A percentile compares a stretch with the other conserved stretches of the same genome.
Conservation (phyloP, 2,797 vertebrate genomes). For the Phrynocephalus forsythii region DNA sequence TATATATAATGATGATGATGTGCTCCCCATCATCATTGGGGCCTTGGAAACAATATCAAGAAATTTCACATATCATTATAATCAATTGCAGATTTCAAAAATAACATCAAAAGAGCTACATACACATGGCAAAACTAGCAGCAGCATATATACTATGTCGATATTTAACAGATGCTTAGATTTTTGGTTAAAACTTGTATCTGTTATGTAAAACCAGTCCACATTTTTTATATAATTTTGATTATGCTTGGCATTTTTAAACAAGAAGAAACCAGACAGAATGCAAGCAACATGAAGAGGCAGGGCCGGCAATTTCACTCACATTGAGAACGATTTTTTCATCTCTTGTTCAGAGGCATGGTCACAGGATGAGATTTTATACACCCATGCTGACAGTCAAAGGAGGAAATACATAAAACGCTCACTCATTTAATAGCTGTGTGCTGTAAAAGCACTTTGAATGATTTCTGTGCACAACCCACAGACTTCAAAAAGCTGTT, state of each 20-base stretch:
- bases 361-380: slow-evolving; percentile 19
- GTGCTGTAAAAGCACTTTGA: not conserved
- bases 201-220: no score
- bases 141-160: no score
- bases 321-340: slow-evolving; percentile 13
- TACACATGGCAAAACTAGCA: no score
- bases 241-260: no score
- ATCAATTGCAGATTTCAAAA: no score
- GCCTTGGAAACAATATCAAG: no score
- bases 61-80: no score
- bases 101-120: no score
- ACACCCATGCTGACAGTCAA: not conserved
- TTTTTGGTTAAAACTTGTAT: no score
- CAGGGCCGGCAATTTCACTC: slow-evolving; percentile 18
- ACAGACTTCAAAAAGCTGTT: not conserved
- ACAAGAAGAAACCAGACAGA: slow-evolving; percentile 32
- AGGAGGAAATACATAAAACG: slow-evolving; percentile 13
- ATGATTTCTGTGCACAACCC: not conserved
- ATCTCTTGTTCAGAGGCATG: not conserved
- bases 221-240: no score
- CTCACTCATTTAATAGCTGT: not conserved
- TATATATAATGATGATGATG: slow-evolving; percentile 19
- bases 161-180: no score
- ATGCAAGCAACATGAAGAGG: not conserved
- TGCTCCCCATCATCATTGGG: no score